Evolutionary conservation across 1,140 invertebrate genomes (phyloP), one percentile per base, ranked within the genome.

Genomic region (Drosophila azteca): DNA sequence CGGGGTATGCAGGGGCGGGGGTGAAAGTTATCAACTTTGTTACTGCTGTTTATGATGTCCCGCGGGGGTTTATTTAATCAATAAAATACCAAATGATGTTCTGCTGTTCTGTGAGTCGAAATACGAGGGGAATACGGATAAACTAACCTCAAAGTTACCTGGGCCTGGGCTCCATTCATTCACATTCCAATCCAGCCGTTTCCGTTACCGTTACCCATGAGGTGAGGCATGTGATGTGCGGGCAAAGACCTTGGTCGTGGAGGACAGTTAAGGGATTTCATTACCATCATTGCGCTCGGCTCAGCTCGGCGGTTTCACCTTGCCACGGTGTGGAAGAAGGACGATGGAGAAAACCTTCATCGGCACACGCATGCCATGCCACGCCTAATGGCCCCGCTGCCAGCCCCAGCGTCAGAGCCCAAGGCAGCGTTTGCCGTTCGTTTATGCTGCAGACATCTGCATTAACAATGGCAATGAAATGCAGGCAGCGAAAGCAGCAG

Each of bases 401-500:
- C 67, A 41, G 39, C 55, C 7, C 43, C 45, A 20, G 2, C 20
- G 24, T 24, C 77, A 70, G 46, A 49, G 70, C 59, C 55, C 57
- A 66, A 31, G 51, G 62, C 55, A 52, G 59, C 31, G 29, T 61
- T 75, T 72, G 63, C 81, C 72, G 66, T 79, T 70, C 81, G 78
- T 81, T 70, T 82, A 85, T 82, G 83, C 83, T 80, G 81, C 81
- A 83, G 80, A 83, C 80, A 84, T 60, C 24, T 26, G 24, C 24
- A 26, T 71, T 70, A 81, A 78, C 81, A 81, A 84, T 84, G 80
- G 81, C 80, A 84, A 87, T 87, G 81, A 75, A 85, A 78, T 75
- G 54, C 73, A 62, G 71, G 48, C 71, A 52, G 35, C 13, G 13
- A 54, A 46, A 46, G 29, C 50, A 46, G 45, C 59, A 41, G 53